Base-by-base conservation (phyloP, 2,888 invertebrate genomes). In the Anaspis maculata region DNA sequence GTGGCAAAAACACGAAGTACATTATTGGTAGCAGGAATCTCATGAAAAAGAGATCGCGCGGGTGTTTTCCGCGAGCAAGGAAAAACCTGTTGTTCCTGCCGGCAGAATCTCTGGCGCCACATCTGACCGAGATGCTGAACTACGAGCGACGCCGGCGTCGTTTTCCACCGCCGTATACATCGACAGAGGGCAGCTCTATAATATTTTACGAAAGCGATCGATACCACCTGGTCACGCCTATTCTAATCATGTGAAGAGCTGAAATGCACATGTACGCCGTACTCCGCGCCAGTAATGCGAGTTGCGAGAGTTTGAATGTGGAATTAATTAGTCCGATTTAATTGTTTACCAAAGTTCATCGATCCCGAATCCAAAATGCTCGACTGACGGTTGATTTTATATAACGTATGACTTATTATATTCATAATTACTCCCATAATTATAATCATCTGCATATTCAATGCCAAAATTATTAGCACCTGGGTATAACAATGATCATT, bases 191-290 rank as follows among this genome's bases (percentile, higher is more conserved):
- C 57, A 37, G 41, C 36, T 44, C 39, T 28, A 27, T 35, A 43
- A 39, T 38, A 38, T 34, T 45, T 38, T 38, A 21, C 35, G 11
- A 12, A 25, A 13, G 7, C 42, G 49, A 56, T 58, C 57, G 56
- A 58, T 58, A 54, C 25, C n/a, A 31, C 29, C 29, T 32, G 53
- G 46, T 45, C 49, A 53, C 54, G 53, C 50, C 55, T 47, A 49
- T 48, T 39, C 38, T 39, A 39, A 36, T 46, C 50, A 50, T 42
- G 48, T 46, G 49, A 35, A 34, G 32, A 36, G 32, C 27, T 32
- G 36, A 32, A 39, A 33, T 30, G 27, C 33, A 36, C 30, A 32
- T 33, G 35, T 30, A 24, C 24, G 10, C 19, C 9, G 5, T 9
- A 19, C 9, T 19, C 9, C 19, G n/a, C n/a, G n/a, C n/a, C n/a